A percentile compares a stretch with the other conserved stretches of the same genome.
phyloP scores from a whole-genome alignment of 2,888 invertebrate genomes.

The Rhamnusium bicolor region DNA sequence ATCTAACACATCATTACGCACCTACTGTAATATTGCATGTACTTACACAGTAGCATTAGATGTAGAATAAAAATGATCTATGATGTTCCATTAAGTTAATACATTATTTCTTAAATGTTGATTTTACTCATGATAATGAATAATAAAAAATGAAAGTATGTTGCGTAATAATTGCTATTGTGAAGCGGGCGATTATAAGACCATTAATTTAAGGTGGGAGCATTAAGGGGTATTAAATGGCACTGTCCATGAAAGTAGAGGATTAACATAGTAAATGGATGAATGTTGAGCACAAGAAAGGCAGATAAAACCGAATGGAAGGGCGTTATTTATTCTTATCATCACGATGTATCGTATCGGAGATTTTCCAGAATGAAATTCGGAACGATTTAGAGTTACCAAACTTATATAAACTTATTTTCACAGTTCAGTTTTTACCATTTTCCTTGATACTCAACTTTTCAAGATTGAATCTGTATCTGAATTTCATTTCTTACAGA shows the following conservation, averaged over 20 bases:
- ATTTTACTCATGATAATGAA: not conserved
- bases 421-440: conserved; percentile 42
- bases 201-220: conserved; percentile 64
- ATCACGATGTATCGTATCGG: conserved; percentile 66
- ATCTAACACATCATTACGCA: too few relatives aligned
- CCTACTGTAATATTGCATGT: too few relatives aligned
- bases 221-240: conserved; percentile 68
- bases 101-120: not conserved
- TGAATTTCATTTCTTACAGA: conserved; percentile 29
- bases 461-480: conserved; percentile 34
- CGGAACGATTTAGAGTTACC: conserved; percentile 59
- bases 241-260: conserved; percentile 68
- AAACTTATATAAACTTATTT: conserved; percentile 56
- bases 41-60: too few relatives aligned
- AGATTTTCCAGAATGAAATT: conserved; percentile 65
- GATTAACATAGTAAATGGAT: conserved; percentile 70
- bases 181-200: conserved; percentile 60
- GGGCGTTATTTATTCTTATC: conserved; percentile 69
- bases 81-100: too few relatives aligned
- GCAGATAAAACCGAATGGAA: conserved; percentile 67
- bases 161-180: conserved; percentile 17
- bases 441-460: conserved; percentile 38
- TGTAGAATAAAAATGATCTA: too few relatives aligned
- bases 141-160: conserved; percentile 8
- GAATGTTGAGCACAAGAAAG: conserved; percentile 66